These are phyloP conservation scores for Notolepis coatsorum DNA, from an alignment of 2,797 vertebrate genomes.

Conservation along the genomic window DNA sequence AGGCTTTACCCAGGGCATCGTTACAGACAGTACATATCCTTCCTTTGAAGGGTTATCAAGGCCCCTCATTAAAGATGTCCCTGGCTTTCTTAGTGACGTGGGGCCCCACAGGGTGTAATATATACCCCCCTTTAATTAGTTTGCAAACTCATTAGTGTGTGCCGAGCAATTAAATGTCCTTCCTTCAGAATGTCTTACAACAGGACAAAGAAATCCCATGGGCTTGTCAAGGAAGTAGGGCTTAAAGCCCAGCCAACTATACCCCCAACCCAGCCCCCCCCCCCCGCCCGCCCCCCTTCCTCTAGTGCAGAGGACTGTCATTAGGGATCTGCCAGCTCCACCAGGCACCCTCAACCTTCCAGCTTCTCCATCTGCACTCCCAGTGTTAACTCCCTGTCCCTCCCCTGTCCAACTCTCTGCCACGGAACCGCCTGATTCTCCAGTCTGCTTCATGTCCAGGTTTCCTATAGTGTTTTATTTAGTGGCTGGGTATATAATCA, in stretches of 20 bases:
- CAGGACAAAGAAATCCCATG: conserved; percentile 80
- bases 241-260: conserved; percentile 51
- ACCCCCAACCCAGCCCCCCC: conserved; percentile 56
- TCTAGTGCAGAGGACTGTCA: conserved; percentile 25
- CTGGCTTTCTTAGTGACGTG: conserved; percentile 75
- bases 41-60: conserved; percentile 84
- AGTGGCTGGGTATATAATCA: not conserved
- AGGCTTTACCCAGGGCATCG: conserved; percentile 77
- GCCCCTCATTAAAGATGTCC: conserved; percentile 84
- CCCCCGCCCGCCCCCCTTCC: conserved; percentile 23
- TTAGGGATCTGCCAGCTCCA: conserved; percentile 37
- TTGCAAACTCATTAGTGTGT: conserved; percentile 83
- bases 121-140: conserved; percentile 83
- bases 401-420: conserved; percentile 25
- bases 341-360: not conserved
- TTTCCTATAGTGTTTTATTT: not conserved
- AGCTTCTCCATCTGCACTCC: not conserved
- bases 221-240: conserved; percentile 65
- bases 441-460: not conserved
- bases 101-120: conserved; percentile 76
- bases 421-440: conserved; percentile 26
- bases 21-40: conserved; percentile 77
- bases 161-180: conserved; percentile 81
- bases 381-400: not conserved
- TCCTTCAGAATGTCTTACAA: conserved; percentile 75